Conservation (phyloP, 2,113 vertebrate species). For the Cyanoderma ruficeps region DNA sequence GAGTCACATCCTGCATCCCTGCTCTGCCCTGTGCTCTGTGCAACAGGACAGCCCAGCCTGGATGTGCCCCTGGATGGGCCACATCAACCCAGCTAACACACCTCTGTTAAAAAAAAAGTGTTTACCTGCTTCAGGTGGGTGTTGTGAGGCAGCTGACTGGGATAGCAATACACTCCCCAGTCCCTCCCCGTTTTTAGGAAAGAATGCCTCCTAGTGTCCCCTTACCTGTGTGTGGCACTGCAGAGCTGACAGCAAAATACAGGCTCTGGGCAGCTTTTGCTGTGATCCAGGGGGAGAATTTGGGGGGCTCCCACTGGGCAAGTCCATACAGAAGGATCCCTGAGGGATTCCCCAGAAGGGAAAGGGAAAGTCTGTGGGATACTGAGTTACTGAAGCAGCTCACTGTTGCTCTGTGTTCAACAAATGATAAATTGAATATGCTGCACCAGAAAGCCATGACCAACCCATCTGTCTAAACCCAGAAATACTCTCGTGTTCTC, state of each 20-base stretch:
- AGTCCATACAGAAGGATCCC: neutral
- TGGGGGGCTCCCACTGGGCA: neutral
- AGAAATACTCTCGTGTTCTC: neutral
- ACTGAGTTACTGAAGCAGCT: neutral
- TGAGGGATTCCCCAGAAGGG: neutral
- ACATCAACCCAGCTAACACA: neutral
- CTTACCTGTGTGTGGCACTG: neutral
- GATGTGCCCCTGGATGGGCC: neutral
- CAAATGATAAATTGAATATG: neutral
- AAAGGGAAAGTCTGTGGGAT: neutral
- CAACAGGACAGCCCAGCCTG: neutral
- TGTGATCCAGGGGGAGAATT: neutral
- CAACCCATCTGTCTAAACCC: neutral
- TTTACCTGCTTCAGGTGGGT: neutral
- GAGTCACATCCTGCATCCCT: neutral
- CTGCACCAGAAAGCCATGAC: neutral
- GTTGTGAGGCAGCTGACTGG: neutral
- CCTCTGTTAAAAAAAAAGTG: neutral
- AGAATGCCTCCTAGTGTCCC: neutral
- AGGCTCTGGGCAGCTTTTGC: neutral
- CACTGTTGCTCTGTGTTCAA: neutral
- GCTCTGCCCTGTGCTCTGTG: rapidly evolving
- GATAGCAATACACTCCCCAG: neutral
- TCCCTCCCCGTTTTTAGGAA: neutral
- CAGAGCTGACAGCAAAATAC: neutral